These are phyloP conservation scores for Scrobipalpa costella DNA, from an alignment of 2,888 invertebrate species.

Conservation along the genomic window DNA sequence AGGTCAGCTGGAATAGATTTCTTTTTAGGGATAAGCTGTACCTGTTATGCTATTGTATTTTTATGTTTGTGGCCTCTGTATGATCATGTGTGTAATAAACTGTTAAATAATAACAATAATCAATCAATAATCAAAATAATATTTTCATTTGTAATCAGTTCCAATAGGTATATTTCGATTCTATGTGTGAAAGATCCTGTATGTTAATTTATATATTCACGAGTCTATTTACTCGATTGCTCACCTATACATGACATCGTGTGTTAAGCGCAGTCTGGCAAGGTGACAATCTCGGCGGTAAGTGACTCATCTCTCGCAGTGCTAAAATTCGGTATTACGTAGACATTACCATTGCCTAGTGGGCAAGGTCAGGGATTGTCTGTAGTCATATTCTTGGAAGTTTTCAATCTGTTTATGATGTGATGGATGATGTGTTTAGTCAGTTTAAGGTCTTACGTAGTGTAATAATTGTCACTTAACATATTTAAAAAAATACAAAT, in stretches of 20 bases:
- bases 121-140: no score
- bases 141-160: no score
- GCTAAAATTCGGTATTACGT: constrained; percentile 10
- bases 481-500: no score
- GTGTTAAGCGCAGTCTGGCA: constrained; percentile 49
- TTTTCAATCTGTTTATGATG: not conserved
- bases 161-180: not conserved
- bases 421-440: not conserved
- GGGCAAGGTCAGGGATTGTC: constrained; percentile 6
- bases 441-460: not conserved
- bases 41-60: no score
- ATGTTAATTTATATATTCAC: no score
- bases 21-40: no score
- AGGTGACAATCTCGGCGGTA: constrained; percentile 47
- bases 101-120: no score
- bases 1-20: no score
- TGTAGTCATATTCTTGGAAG: not conserved
- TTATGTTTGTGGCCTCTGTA: no score
- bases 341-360: not conserved
- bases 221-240: not conserved
- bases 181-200: not conserved
- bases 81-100: no score
- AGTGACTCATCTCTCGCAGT: constrained; percentile 36
- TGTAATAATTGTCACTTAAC: not conserved
- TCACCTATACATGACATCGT: constrained; percentile 40